Evolutionary conservation across 1,140 invertebrate genomes (phyloP), one percentile per base, ranked within the genome.

Genomic region (Trichonephila clavipes): DNA sequence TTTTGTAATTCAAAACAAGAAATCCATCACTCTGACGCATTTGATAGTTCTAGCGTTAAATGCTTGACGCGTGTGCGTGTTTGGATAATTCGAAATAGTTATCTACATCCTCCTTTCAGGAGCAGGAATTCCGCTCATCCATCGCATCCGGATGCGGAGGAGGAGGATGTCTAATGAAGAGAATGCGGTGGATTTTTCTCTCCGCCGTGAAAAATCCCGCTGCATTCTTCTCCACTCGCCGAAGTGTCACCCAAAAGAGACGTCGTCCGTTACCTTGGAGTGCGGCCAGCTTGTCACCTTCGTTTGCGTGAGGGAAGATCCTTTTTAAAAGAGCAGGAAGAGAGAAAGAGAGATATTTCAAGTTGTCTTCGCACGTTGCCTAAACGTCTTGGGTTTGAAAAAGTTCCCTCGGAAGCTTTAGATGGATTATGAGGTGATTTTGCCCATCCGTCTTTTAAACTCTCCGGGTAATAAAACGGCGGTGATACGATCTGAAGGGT

Each of bases 401-500:
- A 85, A 85, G 58, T 51, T 59, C 44, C 14, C 19, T 21, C 81
- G 44, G 44, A n/a, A 44, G 58, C 82, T 16, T 34, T 21, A 59
- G 82, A 85, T 85, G 82, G 58, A 85, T 85, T n/a, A 59, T 58
- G 44, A 58, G 44, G 44, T 85, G 82, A 85, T 85, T 59, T 59
- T 18, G n/a, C 61, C 24, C 28, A 88, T 88, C 51, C 86, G 58
- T 88, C 86, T 64, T 64, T 64, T 58, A 66, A 88, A 66, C 86
- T 88, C 40, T 16, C 59, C 2, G 58, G 86, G 61, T 62, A 64
- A 88, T 88, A 88, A 88, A 88, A 88, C 62, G 28, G 34, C 21
- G 86, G 61, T 64, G 61, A 85, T 85, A 85, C 82, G 51, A 85
- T 85, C 82, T 85, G 44, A 85, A 85, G 34, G 77, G 44, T 69